A percentile compares a stretch with the other conserved stretches of the same genome.
phyloP scores from a whole-genome alignment of 2,888 invertebrate genomes.

The Malacosoma neustria region DNA sequence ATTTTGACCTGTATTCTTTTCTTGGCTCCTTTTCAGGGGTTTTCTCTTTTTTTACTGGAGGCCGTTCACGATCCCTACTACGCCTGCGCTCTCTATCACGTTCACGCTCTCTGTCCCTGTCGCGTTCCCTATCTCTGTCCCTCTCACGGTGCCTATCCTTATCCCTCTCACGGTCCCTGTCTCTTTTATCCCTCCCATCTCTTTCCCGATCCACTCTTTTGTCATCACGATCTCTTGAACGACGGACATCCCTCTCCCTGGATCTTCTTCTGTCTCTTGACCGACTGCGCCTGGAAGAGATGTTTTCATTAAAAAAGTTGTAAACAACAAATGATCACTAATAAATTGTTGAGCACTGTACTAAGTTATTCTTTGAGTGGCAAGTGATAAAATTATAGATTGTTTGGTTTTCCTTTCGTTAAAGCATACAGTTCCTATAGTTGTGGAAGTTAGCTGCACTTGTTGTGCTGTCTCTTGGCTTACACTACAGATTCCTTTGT shows the following conservation, averaged over 20 bases:
- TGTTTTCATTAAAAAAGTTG: too few species aligned
- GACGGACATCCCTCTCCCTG: constrained; percentile 76
- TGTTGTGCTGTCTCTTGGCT: too few species aligned
- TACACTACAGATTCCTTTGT: too few species aligned
- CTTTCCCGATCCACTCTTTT: constrained; percentile 52
- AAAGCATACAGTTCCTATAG: too few species aligned
- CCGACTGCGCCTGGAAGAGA: constrained; percentile 53
- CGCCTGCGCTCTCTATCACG: constrained; percentile 38
- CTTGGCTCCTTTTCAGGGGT: constrained; percentile 40
- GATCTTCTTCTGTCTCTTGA: constrained; percentile 67
- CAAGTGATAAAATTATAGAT: too few species aligned
- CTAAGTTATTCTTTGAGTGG: too few species aligned
- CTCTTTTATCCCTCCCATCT: constrained; percentile 28
- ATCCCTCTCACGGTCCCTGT: constrained; percentile 40
- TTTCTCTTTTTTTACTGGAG: constrained; percentile 42
- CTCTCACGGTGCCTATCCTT: constrained; percentile 36
- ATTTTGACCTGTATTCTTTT: constrained; percentile 55
- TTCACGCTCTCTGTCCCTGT: constrained; percentile 42
- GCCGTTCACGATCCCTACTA: constrained; percentile 28
- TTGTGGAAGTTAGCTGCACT: too few species aligned
- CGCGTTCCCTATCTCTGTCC: constrained; percentile 37
- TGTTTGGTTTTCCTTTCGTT: too few species aligned
- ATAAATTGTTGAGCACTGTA: too few species aligned
- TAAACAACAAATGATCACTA: too few species aligned
- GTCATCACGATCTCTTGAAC: constrained; percentile 72